Base-by-base conservation (phyloP, 1,140 invertebrate genomes). In the Drosophila simulans region DNA sequence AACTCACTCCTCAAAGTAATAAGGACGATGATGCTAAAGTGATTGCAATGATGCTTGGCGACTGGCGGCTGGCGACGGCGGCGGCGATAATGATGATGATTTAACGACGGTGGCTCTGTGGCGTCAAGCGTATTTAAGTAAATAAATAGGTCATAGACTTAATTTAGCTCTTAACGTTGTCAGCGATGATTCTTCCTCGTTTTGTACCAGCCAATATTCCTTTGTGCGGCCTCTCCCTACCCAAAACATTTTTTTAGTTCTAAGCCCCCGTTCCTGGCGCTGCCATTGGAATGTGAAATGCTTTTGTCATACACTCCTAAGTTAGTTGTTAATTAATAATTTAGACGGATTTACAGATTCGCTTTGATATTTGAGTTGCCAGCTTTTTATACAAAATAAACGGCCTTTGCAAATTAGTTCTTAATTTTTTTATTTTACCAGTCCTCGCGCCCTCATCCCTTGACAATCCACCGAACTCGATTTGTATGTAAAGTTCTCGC, bases 1-100 rank as follows among this genome's bases (percentile, higher is more conserved):
- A 88, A 88, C 84, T 84, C 84, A 90, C 84, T 89, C 84, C 84
- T 89, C 84, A 89, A 89, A 89, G 84, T 89, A 89, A 73, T 80
- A 89, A 48, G 84, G 80, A 89, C 85, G 85, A 90, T 71, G 85
- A 89, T 89, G 80, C 77, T 83, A 89, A 84, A 89, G 84, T 89
- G 84, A 85, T 85, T 80, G 69, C 68, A 66, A 77, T 80, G 60
- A 68, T 68, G 64, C 64, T 90, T 88, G 80, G 74, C 81, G 70
- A 70, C 69, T 83, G 74, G 74, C 81, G 70, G 70, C 69, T 83
- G 74, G 73, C 69, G 48, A 27, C 40, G 31, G 43, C 46, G 52
- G 27, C 22, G 48, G 20, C 20, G 20, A 22, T 22, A 22, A 48
- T 46, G 49, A 49, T 31, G 8, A 62, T 73, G 51, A 68, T 52